Evolutionary conservation across 2,888 invertebrate genomes (phyloP).

Genomic region (Auanema freiburgensis): DNA sequence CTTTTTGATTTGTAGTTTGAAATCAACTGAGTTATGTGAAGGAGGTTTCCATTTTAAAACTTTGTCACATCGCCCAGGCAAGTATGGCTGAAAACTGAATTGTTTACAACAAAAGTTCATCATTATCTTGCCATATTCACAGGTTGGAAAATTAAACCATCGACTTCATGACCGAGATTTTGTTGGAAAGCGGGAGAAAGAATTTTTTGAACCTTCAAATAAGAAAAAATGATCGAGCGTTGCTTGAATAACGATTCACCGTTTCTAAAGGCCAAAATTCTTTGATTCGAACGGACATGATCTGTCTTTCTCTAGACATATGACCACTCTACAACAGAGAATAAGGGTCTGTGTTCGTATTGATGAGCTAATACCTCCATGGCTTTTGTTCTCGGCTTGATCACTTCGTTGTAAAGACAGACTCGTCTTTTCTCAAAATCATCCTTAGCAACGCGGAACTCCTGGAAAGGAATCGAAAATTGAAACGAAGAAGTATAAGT

Average conservation of each 20-base stretch:
- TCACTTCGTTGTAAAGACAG: slow-evolving; percentile 74
- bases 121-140: slow-evolving; percentile 74
- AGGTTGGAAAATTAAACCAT: slow-evolving; percentile 97
- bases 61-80: slow-evolving; percentile 78
- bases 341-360: slow-evolving; percentile 33
- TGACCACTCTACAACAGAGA: slow-evolving; percentile 20
- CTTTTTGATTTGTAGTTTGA: slow-evolving; percentile 80
- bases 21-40: slow-evolving; percentile 92
- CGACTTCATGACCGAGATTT: slow-evolving; percentile 87
- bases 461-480: too few species aligned
- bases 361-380: slow-evolving; percentile 81
- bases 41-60: slow-evolving; percentile 98
- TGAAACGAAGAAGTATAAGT: background rate
- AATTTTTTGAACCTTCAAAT: slow-evolving; percentile 37
- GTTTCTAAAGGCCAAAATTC: slow-evolving; percentile 69
- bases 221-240: background rate
- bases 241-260: background rate
- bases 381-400: slow-evolving; percentile 74
- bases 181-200: slow-evolving; percentile 79
- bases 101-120: background rate
- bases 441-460: slow-evolving; percentile 76
- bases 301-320: slow-evolving; percentile 33
- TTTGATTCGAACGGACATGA: slow-evolving; percentile 76
- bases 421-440: slow-evolving; percentile 79
- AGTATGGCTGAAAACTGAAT: slow-evolving; percentile 75